phyloP scores from a whole-genome alignment of 1,140 invertebrate genomes.

The Danaus plexippus region DNA sequence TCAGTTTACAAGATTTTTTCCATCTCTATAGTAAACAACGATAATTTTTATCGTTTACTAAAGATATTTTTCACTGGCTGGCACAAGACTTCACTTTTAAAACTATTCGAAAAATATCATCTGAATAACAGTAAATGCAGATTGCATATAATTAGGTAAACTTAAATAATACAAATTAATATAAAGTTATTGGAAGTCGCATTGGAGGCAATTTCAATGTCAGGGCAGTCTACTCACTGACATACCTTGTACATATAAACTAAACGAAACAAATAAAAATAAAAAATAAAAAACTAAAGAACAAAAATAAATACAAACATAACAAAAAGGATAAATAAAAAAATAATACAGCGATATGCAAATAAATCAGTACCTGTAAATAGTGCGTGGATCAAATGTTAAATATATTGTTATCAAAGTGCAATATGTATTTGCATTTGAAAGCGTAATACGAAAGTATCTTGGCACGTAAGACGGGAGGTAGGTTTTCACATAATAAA shows the following conservation, averaged over 20 bases:
- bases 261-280: constrained; percentile 55
- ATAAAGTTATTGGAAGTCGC: constrained; percentile 64
- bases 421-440: constrained; percentile 46
- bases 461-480: constrained; percentile 42
- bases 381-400: constrained; percentile 14
- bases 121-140: constrained; percentile 68
- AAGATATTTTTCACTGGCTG: constrained; percentile 55
- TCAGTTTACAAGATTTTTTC: constrained; percentile 60
- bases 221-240: constrained; percentile 31
- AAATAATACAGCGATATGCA: constrained; percentile 65
- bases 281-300: constrained; percentile 59
- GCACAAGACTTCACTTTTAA: constrained; percentile 56
- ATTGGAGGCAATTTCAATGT: constrained; percentile 55
- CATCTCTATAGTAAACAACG: constrained; percentile 37
- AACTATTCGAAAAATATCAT: constrained; percentile 53
- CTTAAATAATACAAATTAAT: constrained; percentile 66
- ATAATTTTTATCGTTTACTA: constrained; percentile 27
- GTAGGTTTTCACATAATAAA: constrained; percentile 50
- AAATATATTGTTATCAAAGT: constrained; percentile 23
- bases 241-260: constrained; percentile 38
- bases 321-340: constrained; percentile 55
- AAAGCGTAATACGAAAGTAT: constrained; percentile 45
- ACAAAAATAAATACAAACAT: constrained; percentile 71
- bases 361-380: constrained; percentile 37
- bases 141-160: constrained; percentile 60